Evolutionary conservation across 2,888 invertebrate species (phyloP).

Genomic region (Formica aserva): DNA sequence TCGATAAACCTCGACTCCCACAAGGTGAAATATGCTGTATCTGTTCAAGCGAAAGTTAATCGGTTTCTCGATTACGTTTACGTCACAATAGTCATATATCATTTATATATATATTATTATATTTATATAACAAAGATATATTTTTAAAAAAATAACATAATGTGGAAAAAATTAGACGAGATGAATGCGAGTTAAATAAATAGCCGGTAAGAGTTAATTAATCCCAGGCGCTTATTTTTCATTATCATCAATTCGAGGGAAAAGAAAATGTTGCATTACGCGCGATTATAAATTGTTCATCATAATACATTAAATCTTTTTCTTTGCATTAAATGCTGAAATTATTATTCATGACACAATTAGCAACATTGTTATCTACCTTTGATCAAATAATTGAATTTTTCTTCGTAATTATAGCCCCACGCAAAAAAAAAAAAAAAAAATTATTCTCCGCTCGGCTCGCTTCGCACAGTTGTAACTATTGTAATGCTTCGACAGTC

Average conservation of each 20-base stretch:
- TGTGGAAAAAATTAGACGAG: neutral
- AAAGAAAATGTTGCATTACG: neutral
- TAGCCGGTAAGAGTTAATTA: neutral
- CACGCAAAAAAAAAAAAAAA: neutral
- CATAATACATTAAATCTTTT: neutral
- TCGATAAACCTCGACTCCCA: slow-evolving; percentile 40
- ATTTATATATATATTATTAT: neutral
- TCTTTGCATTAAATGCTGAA: neutral
- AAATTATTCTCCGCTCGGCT: slow-evolving; percentile 46
- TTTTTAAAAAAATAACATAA: neutral
- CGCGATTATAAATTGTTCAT: neutral
- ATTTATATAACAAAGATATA: neutral
- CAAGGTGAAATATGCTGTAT: neutral
- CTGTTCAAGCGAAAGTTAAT: slow-evolving; percentile 1
- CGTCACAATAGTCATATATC: neutral
- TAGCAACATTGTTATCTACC: neutral
- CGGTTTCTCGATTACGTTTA: neutral
- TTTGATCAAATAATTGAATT: neutral
- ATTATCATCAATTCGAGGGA: neutral
- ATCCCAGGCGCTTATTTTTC: neutral
- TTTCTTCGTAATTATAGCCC: neutral
- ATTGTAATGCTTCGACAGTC: slow-evolving; percentile 62
- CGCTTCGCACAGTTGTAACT: slow-evolving; percentile 28
- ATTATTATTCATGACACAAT: neutral
- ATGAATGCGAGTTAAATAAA: neutral